Evolutionary conservation across 2,113 vertebrate genomes (phyloP).

Genomic region (Caranx melampygus): DNA sequence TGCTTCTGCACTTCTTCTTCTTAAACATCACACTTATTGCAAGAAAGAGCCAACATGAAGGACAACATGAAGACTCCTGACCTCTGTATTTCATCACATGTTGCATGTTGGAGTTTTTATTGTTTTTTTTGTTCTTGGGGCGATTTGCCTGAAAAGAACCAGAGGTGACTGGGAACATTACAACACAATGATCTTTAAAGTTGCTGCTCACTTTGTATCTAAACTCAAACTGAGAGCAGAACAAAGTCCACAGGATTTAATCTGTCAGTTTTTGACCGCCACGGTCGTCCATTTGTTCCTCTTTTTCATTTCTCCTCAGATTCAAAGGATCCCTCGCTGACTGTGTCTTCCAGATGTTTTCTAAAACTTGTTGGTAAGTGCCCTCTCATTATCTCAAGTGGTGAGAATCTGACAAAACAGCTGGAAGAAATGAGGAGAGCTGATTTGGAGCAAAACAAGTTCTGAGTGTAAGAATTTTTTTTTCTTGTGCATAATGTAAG

Average conservation of each 20-base stretch:
- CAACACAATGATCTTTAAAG: not conserved
- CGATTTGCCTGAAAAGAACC: not conserved
- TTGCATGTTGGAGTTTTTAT: not conserved
- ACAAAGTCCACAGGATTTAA: not conserved
- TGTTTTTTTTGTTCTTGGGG: not conserved
- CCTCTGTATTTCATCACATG: not conserved
- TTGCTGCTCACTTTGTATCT: not conserved
- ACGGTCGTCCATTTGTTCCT: not conserved
- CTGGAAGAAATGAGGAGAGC: constrained; percentile 27
- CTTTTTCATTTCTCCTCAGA: constrained; percentile 1
- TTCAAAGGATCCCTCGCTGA: not conserved
- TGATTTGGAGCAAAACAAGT: constrained; percentile 32
- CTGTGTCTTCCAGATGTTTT: constrained; percentile 49
- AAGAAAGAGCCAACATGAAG: not conserved
- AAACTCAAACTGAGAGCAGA: not conserved
- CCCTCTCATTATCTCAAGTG: constrained; percentile 52
- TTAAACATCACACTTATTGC: too few species aligned
- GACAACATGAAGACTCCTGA: not conserved
- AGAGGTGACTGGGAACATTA: not conserved
- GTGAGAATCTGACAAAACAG: constrained; percentile 50
- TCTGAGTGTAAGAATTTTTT: not conserved
- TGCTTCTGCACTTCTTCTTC: not conserved
- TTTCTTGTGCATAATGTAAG: not conserved
- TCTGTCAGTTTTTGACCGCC: not conserved
- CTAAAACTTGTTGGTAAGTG: constrained; percentile 29